Conservation (phyloP, 2,888 invertebrate species). For the Caenorhabditis sp. region DNA sequence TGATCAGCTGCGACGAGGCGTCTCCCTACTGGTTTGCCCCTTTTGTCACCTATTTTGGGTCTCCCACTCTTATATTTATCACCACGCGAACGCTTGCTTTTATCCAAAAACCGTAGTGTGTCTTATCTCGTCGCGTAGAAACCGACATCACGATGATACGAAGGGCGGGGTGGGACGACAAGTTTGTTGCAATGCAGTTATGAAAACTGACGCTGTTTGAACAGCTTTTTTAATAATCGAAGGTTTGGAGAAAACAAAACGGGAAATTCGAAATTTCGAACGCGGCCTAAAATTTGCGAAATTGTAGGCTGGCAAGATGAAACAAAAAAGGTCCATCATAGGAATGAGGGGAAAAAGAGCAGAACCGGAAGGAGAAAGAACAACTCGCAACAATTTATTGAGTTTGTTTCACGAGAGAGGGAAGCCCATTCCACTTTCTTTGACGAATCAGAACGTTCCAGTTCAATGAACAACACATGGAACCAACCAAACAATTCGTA, state of each 20-base stretch:
- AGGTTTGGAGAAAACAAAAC: no score
- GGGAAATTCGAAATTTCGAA: background rate
- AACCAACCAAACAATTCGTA: background rate
- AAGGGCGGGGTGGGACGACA: background rate
- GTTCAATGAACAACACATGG: conserved; percentile 35
- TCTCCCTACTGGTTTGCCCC: background rate
- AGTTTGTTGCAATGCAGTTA: conserved; percentile 26
- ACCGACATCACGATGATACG: background rate
- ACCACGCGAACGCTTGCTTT: conserved; percentile 12
- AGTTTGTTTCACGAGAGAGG: conserved; percentile 29
- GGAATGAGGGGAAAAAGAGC: conserved; percentile 8
- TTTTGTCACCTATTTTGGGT: conserved; percentile 10
- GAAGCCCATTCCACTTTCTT: conserved; percentile 32
- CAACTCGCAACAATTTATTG: conserved; percentile 47
- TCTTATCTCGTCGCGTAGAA: conserved; percentile 7
- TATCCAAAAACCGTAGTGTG: background rate
- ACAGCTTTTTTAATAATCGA: conserved; percentile 23
- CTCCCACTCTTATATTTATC: background rate
- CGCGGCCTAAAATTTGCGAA: background rate
- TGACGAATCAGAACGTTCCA: conserved; percentile 41
- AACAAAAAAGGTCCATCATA: background rate
- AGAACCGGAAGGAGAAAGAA: conserved; percentile 15
- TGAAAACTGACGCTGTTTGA: conserved; percentile 23
- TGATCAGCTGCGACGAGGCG: conserved; percentile 25
- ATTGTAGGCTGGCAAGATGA: background rate